Evolutionary conservation across 2,888 invertebrate genomes (phyloP), one percentile per base, ranked within the genome.

Genomic region (Adelphocoris suturalis): DNA sequence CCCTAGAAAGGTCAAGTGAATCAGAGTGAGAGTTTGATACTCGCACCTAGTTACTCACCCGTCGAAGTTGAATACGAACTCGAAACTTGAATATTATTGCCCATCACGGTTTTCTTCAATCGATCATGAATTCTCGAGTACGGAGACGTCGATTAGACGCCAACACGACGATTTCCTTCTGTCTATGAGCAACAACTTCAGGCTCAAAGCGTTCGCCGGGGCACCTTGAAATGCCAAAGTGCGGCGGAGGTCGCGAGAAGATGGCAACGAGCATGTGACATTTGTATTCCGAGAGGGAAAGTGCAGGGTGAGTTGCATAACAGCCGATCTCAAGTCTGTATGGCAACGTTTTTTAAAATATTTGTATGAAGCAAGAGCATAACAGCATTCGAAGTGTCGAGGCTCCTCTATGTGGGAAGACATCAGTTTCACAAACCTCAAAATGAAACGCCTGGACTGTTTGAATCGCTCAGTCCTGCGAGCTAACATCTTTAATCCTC

Each of bases 161-260:
- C 57, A 57, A n/a, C 57, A n/a, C 57, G 52, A 52, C 12, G 57
- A 37, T 37, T 37, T 37, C 37, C 37, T 37, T 37, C 37, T 37
- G 3, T 7, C 37, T 37, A 37, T 37, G 7, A 37, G 37, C 37
- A 7, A n/a, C 48, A 7, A 52, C 12, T 52, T 52, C 52, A 13
- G 13, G 16, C 52, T 16, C 52, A 11, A 52, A 52, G 52, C 52
- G 52, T 52, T 16, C 9, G 78, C 11, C 46, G 46, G 46, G 16
- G 78, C 78, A 46, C 78, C 78, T 78, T 37, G 78, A 78, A 78
- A 78, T 78, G 78, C 46, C 78, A 78, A 28, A 46, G 78, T 78
- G 78, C 78, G 78, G 16, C 78, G 4, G 46, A 47, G 47, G 78
- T 78, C 78, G 37, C 1, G 23, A 13, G 78, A 78, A 19, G 78